A percentile compares a stretch with the other conserved stretches of the same genome.
These are phyloP conservation scores for Picus viridis DNA, from an alignment of 2,797 vertebrate species.

Conservation along the genomic window DNA sequence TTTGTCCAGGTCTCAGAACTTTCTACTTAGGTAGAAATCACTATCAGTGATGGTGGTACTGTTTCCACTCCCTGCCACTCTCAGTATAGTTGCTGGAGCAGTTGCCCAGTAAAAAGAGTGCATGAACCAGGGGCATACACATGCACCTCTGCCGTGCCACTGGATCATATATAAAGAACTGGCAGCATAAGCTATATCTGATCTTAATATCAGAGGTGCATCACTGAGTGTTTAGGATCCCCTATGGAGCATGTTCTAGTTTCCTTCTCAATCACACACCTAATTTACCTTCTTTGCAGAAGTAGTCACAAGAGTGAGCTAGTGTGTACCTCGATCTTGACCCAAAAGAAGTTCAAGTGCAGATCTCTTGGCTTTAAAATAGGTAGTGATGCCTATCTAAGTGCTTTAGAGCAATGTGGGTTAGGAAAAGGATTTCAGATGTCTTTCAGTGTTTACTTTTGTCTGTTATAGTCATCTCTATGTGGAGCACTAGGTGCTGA, in stretches of 20 bases:
- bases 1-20: background rate
- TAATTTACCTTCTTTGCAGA: background rate
- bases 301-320: background rate
- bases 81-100: background rate
- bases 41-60: background rate
- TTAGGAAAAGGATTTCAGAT: background rate
- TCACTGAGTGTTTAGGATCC: background rate
- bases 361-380: background rate
- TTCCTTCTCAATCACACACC: background rate
- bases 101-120: background rate
- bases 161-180: background rate
- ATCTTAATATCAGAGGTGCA: background rate
- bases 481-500: background rate
- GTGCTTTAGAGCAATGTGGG: background rate
- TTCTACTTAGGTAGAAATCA: background rate
- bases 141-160: background rate
- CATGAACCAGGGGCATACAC: background rate
- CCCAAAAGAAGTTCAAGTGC: background rate
- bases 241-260: background rate
- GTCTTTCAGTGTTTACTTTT: background rate
- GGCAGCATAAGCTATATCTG: background rate
- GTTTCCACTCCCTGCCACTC: background rate
- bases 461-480: background rate
- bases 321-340: background rate
- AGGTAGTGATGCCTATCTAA: background rate